These are phyloP conservation scores for Dromius quadrimaculatus DNA, from an alignment of 2,888 invertebrate genomes.

Conservation along the genomic window DNA sequence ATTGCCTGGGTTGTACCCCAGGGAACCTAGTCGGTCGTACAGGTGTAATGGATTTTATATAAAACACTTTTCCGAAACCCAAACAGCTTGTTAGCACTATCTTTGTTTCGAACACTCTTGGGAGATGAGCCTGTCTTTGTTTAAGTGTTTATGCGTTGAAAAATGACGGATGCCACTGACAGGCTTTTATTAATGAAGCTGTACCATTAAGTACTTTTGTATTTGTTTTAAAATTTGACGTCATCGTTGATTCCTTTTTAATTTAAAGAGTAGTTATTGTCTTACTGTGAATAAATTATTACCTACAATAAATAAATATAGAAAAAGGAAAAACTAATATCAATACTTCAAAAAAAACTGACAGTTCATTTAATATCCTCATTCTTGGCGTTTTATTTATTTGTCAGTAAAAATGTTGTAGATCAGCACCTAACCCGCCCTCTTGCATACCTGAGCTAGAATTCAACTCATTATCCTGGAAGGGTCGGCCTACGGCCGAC, in stretches of 20 bases:
- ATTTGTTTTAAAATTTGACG: constrained; percentile 48
- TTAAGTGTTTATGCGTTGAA: constrained; percentile 40
- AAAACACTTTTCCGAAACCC: constrained; percentile 56
- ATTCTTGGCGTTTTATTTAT: constrained; percentile 50
- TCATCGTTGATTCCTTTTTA: constrained; percentile 48
- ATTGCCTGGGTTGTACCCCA: constrained; percentile 50
- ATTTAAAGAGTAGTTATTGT: constrained; percentile 36
- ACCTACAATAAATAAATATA: neutral
- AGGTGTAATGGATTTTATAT: constrained; percentile 62
- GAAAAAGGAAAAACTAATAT: constrained; percentile 42
- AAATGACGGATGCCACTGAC: constrained; percentile 49
- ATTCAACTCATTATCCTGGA: constrained; percentile 30
- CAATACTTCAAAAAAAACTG: constrained; percentile 43
- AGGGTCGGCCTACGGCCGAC: constrained; percentile 31
- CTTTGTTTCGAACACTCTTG: neutral
- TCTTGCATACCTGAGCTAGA: constrained; percentile 39
- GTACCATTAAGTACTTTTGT: constrained; percentile 51
- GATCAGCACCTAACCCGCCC: constrained; percentile 34
- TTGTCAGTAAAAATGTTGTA: constrained; percentile 43
- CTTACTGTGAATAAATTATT: constrained; percentile 27
- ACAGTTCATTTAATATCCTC: constrained; percentile 51
- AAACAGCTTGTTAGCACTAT: constrained; percentile 30
- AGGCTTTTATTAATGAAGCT: constrained; percentile 51
- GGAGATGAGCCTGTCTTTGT: constrained; percentile 1
- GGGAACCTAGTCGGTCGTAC: constrained; percentile 58